A percentile compares a stretch with the other conserved stretches of the same genome.
These are phyloP conservation scores for Perodicticus potto DNA, from an alignment of 2,797 vertebrate species.

Conservation along the genomic window DNA sequence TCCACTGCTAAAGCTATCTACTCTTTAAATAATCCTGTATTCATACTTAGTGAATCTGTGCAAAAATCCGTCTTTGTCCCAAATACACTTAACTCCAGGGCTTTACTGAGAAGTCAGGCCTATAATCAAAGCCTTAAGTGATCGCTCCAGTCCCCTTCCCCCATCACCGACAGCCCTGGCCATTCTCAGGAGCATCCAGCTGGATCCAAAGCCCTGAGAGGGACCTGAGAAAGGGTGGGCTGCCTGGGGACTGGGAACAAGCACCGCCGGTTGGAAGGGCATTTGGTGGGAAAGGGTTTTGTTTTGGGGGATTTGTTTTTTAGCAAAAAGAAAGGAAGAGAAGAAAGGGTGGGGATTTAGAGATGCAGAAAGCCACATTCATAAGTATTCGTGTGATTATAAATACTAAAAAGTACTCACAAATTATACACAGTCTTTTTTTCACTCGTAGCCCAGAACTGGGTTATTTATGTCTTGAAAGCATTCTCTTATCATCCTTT, in stretches of 20 bases:
- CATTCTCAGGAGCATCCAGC: not conserved
- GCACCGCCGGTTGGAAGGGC: not conserved
- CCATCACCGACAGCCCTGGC: not conserved
- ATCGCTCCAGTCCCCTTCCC: not conserved
- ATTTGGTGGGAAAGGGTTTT: not conserved
- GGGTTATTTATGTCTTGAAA: not conserved
- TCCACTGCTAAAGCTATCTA: slow-evolving; percentile 29
- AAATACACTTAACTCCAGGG: not conserved
- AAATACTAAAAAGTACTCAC: not conserved
- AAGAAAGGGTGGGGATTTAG: not conserved
- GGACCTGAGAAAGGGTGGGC: not conserved
- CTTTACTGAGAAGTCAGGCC: not conserved
- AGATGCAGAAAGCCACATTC: slow-evolving; percentile 21
- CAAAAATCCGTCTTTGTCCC: slow-evolving; percentile 29
- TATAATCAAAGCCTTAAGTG: not conserved
- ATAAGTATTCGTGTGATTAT: not conserved
- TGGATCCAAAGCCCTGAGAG: not conserved
- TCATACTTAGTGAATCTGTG: slow-evolving; percentile 1
- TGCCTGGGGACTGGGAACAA: not conserved
- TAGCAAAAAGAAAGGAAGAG: not conserved
- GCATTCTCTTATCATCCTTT: not conserved
- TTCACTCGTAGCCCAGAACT: not conserved
- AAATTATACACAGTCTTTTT: not conserved
- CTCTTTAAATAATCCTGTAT: not conserved
- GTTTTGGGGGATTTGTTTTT: not conserved